A percentile compares a stretch with the other conserved stretches of the same genome.
phyloP scores from a whole-genome alignment of 2,797 vertebrate species.

The Rhadinocentrus ornatus region DNA sequence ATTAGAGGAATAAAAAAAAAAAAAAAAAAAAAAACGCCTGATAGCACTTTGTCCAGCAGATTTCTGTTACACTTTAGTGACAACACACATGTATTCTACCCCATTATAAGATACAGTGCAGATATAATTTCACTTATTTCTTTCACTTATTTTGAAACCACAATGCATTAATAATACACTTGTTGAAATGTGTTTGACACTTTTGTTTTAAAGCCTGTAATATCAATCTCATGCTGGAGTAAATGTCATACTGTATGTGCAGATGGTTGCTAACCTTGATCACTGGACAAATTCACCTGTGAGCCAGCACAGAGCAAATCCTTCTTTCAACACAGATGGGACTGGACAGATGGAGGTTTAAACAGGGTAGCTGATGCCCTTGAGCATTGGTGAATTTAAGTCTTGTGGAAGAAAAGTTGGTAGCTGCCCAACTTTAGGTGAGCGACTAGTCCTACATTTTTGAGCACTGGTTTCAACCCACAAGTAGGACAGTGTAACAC shows the following conservation, averaged over 20 bases:
- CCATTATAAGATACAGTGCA: neutral
- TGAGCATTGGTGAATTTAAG: constrained; percentile 46
- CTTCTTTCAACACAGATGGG: constrained; percentile 71
- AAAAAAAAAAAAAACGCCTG: constrained; percentile 33
- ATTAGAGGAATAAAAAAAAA: constrained; percentile 38
- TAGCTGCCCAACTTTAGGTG: constrained; percentile 26
- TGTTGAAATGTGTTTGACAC: neutral
- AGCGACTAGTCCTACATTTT: constrained; percentile 19
- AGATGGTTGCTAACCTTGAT: constrained; percentile 68
- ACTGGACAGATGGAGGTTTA: constrained; percentile 72
- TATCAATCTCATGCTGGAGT: constrained; percentile 12
- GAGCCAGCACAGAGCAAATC: constrained; percentile 47
- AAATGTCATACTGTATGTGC: constrained; percentile 25
- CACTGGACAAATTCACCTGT: constrained; percentile 57
- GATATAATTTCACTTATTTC: neutral
- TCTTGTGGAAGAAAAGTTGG: constrained; percentile 43
- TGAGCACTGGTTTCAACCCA: constrained; percentile 6
- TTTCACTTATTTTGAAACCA: neutral
- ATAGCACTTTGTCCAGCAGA: constrained; percentile 41
- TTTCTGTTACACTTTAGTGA: constrained; percentile 26
- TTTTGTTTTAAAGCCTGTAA: neutral
- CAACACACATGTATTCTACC: neutral
- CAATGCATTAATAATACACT: neutral
- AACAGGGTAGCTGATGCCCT: constrained; percentile 64
- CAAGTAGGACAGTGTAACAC: neutral